Evolutionary conservation across 2,888 invertebrate genomes (phyloP).

Genomic region (Eucera pruinosa): DNA sequence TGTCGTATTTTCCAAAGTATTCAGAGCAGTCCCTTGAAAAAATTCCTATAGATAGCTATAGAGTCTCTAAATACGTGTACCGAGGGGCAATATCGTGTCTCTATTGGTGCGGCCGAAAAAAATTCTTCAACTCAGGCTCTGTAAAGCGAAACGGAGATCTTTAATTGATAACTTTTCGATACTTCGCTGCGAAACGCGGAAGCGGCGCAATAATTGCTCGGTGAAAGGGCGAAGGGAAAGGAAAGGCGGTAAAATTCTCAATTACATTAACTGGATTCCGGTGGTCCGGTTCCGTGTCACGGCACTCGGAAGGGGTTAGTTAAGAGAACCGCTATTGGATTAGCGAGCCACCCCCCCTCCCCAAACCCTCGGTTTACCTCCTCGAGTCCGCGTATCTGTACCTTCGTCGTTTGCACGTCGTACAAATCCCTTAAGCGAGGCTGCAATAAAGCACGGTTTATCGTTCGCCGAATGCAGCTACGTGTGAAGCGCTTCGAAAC

Average conservation of each 20-base stretch:
- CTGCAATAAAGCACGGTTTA: conserved; percentile 79
- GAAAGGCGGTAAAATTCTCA: conserved; percentile 79
- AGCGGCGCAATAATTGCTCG: conserved; percentile 13
- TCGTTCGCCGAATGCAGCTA: conserved; percentile 72
- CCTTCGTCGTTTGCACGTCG: conserved; percentile 80
- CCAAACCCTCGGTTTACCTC: conserved; percentile 73
- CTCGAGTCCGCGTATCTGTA: conserved; percentile 72
- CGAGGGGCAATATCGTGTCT: too few relatives aligned
- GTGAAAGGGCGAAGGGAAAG: conserved; percentile 38
- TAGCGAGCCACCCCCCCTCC: conserved; percentile 65
- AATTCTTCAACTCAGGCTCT: too few relatives aligned
- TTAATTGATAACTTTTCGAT: too few relatives aligned
- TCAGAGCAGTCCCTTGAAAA: too few relatives aligned
- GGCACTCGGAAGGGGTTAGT: conserved; percentile 78
- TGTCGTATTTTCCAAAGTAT: too few relatives aligned
- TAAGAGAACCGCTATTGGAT: conserved; percentile 80
- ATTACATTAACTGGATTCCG: conserved; percentile 81
- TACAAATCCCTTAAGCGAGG: conserved; percentile 80
- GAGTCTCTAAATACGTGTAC: too few relatives aligned
- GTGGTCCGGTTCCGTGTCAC: conserved; percentile 75
- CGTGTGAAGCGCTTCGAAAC: conserved; percentile 62
- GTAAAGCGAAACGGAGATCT: too few relatives aligned
- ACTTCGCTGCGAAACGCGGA: conserved; percentile 38
- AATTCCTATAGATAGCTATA: too few relatives aligned
- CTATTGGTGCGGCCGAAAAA: too few relatives aligned